phyloP scores from a whole-genome alignment of 2,888 invertebrate species.

The Eucriotettix oculatus region DNA sequence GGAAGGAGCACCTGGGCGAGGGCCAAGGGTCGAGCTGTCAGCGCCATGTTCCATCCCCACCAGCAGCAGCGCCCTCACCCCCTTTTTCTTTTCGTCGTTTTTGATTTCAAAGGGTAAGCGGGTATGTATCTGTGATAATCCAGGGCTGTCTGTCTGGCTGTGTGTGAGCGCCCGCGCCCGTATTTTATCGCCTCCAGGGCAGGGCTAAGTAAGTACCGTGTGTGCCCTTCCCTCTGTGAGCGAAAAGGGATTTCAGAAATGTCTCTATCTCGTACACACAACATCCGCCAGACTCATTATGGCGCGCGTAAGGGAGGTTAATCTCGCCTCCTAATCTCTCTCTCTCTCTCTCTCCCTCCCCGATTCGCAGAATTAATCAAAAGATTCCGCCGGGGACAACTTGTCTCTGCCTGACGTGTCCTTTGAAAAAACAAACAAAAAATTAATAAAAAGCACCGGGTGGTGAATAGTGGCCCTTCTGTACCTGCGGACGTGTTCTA shows the following conservation, averaged over 20 bases:
- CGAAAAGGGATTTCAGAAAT: not conserved
- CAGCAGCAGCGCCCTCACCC: not conserved
- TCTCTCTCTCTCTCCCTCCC: too few relatives aligned
- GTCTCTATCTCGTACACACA: not conserved
- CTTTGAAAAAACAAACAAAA: too few relatives aligned
- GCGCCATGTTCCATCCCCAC: not conserved
- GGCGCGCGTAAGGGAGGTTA: not conserved
- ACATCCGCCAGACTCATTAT: not conserved
- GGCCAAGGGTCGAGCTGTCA: not conserved
- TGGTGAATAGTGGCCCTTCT: too few relatives aligned
- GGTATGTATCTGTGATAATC: slow-evolving; percentile 1
- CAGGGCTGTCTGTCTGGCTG: not conserved
- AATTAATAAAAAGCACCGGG: too few relatives aligned
- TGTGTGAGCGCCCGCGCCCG: not conserved
- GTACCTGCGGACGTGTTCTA: too few relatives aligned
- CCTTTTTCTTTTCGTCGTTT: slow-evolving; percentile 7
- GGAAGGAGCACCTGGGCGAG: too few relatives aligned
- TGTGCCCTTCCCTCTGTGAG: not conserved
- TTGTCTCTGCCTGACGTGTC: too few relatives aligned
- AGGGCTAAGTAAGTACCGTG: not conserved
- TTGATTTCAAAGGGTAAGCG: slow-evolving; percentile 11
- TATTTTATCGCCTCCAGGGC: not conserved
- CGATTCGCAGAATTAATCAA: too few relatives aligned
- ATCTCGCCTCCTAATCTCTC: not conserved
- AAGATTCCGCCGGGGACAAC: too few relatives aligned